Conservation (phyloP, 2,797 vertebrate genomes). For the Coranthus polyacanthus region DNA sequence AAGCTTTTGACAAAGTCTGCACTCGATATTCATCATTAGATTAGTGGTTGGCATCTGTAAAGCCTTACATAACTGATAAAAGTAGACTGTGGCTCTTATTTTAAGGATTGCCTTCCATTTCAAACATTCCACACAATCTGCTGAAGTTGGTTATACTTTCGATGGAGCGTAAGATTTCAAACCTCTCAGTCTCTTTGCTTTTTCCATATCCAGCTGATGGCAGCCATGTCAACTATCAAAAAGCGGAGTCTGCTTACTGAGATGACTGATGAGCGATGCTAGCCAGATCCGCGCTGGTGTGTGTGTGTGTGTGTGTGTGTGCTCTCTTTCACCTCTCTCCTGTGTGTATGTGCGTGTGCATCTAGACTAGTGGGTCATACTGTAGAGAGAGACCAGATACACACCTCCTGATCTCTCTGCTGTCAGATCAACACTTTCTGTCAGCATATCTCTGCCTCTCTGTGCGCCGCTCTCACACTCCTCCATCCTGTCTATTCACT, state of each 20-base stretch:
- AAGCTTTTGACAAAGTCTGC: constrained; percentile 79
- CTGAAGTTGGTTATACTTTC: constrained; percentile 71
- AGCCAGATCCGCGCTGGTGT: constrained; percentile 55
- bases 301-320: constrained; percentile 14
- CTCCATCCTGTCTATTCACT: constrained; percentile 56
- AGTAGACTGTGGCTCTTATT: constrained; percentile 75
- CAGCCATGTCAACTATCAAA: constrained; percentile 77
- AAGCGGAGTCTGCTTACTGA: constrained; percentile 52
- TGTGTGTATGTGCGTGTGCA: constrained; percentile 20
- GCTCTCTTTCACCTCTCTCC: too few relatives aligned
- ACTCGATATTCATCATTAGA: constrained; percentile 81
- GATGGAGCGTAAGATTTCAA: constrained; percentile 68
- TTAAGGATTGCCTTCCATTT: constrained; percentile 76
- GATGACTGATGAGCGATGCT: constrained; percentile 74
- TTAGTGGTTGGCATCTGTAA: constrained; percentile 74
- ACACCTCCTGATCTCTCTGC: constrained; percentile 61
- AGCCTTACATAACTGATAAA: constrained; percentile 79
- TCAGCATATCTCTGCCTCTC: constrained; percentile 77
- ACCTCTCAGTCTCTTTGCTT: constrained; percentile 45
- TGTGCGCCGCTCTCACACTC: constrained; percentile 41
- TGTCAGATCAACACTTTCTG: constrained; percentile 76
- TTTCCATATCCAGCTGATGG: constrained; percentile 73
- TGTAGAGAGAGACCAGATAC: constrained; percentile 58
- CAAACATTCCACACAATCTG: constrained; percentile 78
- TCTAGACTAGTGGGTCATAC: constrained; percentile 68